Evolutionary conservation across 2,797 vertebrate genomes (phyloP).

Genomic region (Periparus ater): DNA sequence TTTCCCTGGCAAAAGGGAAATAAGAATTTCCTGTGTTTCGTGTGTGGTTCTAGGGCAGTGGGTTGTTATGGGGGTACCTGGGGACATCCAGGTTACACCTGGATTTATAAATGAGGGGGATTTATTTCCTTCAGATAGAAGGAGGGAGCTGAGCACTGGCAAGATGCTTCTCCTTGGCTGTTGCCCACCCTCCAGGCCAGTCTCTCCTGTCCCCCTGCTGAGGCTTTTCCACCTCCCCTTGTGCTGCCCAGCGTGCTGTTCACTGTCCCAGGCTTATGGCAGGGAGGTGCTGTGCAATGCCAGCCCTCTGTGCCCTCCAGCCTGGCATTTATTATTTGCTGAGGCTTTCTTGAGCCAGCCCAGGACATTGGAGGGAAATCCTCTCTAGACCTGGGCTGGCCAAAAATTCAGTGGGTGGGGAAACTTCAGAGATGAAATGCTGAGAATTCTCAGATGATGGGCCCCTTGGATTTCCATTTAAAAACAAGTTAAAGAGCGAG

Average conservation of each 20-base stretch:
- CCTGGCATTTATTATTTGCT: background rate
- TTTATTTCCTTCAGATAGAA: background rate
- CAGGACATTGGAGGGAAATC: background rate
- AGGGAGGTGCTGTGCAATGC: background rate
- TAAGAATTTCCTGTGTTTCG: rapidly evolving
- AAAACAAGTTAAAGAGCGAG: background rate
- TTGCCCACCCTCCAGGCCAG: rapidly evolving
- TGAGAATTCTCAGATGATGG: background rate
- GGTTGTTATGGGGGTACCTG: rapidly evolving
- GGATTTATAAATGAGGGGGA: background rate
- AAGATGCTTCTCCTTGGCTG: background rate
- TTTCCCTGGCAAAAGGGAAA: background rate
- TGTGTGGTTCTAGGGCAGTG: background rate
- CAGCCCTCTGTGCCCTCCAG: background rate
- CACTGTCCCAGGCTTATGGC: background rate
- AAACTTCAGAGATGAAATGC: background rate
- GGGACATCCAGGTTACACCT: no score
- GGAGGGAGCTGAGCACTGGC: background rate
- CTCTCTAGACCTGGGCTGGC: background rate
- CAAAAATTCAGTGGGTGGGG: background rate
- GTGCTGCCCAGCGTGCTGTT: background rate
- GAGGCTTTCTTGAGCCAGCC: background rate
- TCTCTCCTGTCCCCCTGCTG: background rate
- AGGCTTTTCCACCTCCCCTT: background rate
- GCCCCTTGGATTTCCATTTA: background rate